Evolutionary conservation across 2,113 vertebrate species (phyloP).

Genomic region (Sporophila hypoxantha): DNA sequence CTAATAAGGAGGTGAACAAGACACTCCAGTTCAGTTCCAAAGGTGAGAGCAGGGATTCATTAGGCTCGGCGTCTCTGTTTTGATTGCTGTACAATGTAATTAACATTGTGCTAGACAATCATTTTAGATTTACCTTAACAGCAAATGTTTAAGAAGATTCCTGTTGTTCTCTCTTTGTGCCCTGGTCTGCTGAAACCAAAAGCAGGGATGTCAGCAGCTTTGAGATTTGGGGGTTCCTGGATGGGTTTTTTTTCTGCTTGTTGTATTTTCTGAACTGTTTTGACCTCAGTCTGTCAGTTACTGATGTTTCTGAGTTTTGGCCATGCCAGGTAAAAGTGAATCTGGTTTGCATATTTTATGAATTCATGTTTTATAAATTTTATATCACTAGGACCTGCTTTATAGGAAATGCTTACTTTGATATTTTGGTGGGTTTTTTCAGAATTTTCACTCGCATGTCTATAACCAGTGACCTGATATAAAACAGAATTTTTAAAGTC

Average conservation of each 20-base stretch:
- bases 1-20: slow-evolving; percentile 80
- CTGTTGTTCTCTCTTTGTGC: not conserved
- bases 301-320: not conserved
- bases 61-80: slow-evolving; percentile 61
- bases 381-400: not conserved
- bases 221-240: not conserved
- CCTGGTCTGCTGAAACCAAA: not conserved
- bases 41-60: slow-evolving; percentile 67
- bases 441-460: not conserved
- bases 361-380: not conserved
- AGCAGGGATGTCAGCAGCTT: not conserved
- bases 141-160: slow-evolving; percentile 29
- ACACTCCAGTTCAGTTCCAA: slow-evolving; percentile 65
- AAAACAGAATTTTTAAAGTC: not conserved
- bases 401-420: not conserved
- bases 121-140: slow-evolving; percentile 18
- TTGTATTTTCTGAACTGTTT: not conserved
- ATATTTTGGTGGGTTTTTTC: not conserved
- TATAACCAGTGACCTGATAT: not conserved
- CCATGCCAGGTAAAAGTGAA: not conserved
- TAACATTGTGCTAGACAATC: slow-evolving; percentile 24
- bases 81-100: slow-evolving; percentile 59
- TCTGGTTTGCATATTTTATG: slow-evolving; percentile 1
- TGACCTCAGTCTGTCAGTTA: not conserved
- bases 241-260: not conserved